Evolutionary conservation across 2,113 vertebrate genomes (phyloP).

Genomic region (Merops nubicus): DNA sequence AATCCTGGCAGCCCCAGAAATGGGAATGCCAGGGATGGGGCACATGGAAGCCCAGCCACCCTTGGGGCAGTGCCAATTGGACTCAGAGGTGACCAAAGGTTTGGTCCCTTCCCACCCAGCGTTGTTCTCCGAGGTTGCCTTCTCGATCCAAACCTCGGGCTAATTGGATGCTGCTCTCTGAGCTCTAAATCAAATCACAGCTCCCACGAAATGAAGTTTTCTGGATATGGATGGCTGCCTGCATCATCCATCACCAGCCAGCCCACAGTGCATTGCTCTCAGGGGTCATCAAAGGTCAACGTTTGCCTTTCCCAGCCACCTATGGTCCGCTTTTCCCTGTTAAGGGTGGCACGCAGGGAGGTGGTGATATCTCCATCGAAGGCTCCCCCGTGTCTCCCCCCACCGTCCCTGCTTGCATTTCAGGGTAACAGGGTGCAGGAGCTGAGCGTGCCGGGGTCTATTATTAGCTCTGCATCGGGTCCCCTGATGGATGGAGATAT

Average conservation of each 20-base stretch:
- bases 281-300: neutral
- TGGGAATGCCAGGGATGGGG: neutral
- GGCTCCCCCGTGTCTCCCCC: neutral
- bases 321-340: neutral
- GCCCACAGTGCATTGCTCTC: fast-evolving
- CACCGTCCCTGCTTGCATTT: fast-evolving
- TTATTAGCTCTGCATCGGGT: neutral
- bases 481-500: slow-evolving; percentile 1
- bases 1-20: neutral
- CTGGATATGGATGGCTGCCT: slow-evolving; percentile 42
- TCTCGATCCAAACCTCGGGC: slow-evolving; percentile 16
- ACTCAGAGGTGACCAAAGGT: neutral
- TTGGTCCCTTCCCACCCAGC: fast-evolving
- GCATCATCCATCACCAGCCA: slow-evolving; percentile 39
- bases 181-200: slow-evolving; percentile 75
- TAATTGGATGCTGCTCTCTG: slow-evolving; percentile 67
- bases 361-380: fast-evolving
- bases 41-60: neutral
- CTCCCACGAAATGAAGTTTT: slow-evolving; percentile 71
- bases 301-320: neutral
- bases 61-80: fast-evolving
- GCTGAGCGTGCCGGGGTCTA: neutral
- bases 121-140: neutral
- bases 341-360: neutral
- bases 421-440: neutral